Evolutionary conservation across 37 sponge, comb jelly and placozoan species (phyloP).

Genomic region (Diacarnus erythraeanus): DNA sequence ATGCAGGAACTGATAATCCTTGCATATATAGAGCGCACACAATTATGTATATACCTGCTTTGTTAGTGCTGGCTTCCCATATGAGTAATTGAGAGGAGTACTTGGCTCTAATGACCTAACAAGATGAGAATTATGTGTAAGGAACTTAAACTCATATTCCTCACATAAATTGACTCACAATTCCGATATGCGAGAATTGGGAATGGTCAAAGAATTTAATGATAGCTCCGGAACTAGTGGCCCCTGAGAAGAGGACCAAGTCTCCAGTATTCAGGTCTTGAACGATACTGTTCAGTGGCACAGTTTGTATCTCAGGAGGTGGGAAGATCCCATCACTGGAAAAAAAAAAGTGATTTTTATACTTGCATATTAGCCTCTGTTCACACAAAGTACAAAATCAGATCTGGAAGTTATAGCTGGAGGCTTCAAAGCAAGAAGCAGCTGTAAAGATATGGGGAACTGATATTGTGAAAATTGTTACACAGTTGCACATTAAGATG

Average conservation of each 20-base stretch:
- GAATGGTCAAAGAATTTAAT: constrained; percentile 81
- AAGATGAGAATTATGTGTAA: neutral
- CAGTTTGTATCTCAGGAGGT: constrained; percentile 15
- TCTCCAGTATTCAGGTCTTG: constrained; percentile 46
- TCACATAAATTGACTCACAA: constrained; percentile 55
- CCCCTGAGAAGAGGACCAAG: constrained; percentile 65
- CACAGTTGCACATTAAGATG: neutral
- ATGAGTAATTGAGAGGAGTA: constrained; percentile 44
- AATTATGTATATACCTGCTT: constrained; percentile 44
- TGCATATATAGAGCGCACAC: neutral
- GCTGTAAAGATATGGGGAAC: too few relatives aligned
- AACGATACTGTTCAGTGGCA: constrained; percentile 3
- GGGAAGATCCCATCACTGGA: constrained; percentile 55
- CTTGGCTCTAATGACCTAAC: constrained; percentile 38
- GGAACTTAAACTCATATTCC: too few relatives aligned
- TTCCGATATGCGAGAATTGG: constrained; percentile 77
- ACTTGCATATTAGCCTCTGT: neutral
- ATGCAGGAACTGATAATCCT: too few relatives aligned
- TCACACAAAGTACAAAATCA: neutral
- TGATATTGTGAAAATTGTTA: too few relatives aligned
- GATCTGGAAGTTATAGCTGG: neutral
- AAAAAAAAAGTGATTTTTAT: neutral
- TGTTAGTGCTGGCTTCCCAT: constrained; percentile 76
- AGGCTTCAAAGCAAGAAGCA: too few relatives aligned
- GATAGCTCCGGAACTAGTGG: constrained; percentile 63